Percentiles rank a stretch among this genome's conserved stretches.
phyloP scores from a whole-genome alignment of 2,113 vertebrate genomes.

The Zosterops borbonicus region DNA sequence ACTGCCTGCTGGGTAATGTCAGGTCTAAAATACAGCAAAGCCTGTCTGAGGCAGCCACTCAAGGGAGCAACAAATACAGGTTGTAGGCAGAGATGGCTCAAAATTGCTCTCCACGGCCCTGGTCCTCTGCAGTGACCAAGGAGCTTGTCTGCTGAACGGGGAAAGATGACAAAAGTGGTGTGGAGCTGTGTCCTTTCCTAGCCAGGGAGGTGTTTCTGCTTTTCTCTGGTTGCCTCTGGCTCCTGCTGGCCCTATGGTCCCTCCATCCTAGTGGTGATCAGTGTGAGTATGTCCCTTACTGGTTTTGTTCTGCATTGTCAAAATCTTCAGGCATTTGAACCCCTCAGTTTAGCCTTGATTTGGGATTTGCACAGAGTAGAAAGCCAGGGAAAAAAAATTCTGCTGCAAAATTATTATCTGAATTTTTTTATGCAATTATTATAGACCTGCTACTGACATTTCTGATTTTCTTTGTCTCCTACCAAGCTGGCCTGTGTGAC shows the following conservation, averaged over 20 bases:
- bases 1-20: conserved; percentile 67
- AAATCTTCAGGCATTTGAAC: neutral
- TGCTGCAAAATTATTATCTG: neutral
- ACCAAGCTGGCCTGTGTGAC: neutral
- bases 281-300: rapidly evolving
- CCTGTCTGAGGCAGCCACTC: conserved; percentile 33
- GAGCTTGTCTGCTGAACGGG: neutral
- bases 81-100: neutral
- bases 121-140: conserved; percentile 17
- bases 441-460: neutral
- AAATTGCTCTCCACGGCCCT: neutral
- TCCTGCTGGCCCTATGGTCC: neutral
- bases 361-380: neutral
- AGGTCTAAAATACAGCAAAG: conserved; percentile 67
- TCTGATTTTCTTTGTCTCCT: neutral
- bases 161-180: neutral
- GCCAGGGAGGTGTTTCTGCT: neutral
- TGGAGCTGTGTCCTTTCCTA: neutral
- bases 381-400: neutral
- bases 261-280: neutral
- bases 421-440: neutral
- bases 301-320: neutral
- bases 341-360: neutral
- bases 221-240: neutral
- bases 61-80: conserved; percentile 21